Percentiles rank a stretch among this genome's conserved stretches.
phyloP scores from a whole-genome alignment of 2,113 vertebrate species.

The Apteryx mantelli region DNA sequence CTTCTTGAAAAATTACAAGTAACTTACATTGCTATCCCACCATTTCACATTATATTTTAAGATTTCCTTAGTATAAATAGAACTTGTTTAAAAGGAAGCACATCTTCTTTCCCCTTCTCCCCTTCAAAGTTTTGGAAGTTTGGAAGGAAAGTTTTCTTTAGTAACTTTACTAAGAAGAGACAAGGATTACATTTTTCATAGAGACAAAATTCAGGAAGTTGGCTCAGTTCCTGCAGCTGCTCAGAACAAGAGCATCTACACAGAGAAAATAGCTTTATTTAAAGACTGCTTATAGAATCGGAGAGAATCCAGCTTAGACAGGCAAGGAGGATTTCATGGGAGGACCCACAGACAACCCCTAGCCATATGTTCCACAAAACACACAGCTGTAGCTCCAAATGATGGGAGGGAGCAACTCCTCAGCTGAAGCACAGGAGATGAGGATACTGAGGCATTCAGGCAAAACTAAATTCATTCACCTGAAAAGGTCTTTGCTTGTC shows the following conservation, averaged over 20 bases:
- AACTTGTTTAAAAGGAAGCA: not conserved
- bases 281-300: not conserved
- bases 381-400: not conserved
- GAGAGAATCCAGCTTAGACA: not conserved
- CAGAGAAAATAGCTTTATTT: not conserved
- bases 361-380: not conserved
- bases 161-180: not conserved
- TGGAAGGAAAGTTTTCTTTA: not conserved
- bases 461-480: not conserved
- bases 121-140: not conserved
- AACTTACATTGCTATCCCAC: not conserved
- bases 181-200: not conserved
- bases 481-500: not conserved
- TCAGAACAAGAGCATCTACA: not conserved
- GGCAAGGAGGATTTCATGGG: not conserved
- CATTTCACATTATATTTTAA: not conserved
- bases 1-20: not conserved
- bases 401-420: not conserved
- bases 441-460: not conserved
- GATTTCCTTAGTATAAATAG: not conserved
- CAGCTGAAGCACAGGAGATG: not conserved
- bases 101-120: not conserved
- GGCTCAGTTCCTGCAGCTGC: not conserved
- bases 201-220: not conserved
- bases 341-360: not conserved